A percentile compares a stretch with the other conserved stretches of the same genome.
Conservation (phyloP, 2,113 vertebrate genomes). For the Piaya cayana region DNA sequence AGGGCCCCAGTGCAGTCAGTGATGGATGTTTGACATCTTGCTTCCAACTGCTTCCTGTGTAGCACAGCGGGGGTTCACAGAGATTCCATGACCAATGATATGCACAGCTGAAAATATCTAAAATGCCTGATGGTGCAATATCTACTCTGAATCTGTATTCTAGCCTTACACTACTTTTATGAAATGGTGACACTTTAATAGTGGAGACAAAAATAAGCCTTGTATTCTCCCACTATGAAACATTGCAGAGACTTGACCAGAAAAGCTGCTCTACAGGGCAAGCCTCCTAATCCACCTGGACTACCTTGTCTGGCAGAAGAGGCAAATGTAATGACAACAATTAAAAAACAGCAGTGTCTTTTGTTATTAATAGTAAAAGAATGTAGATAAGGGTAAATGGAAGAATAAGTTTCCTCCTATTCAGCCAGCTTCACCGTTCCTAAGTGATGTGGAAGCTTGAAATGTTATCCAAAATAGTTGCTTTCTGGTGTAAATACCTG, state of each 20-base stretch:
- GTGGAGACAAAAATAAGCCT: background rate
- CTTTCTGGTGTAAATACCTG: background rate
- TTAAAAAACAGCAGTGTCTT: background rate
- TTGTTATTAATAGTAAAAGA: background rate
- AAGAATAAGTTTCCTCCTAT: background rate
- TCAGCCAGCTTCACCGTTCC: background rate
- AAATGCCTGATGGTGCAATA: background rate
- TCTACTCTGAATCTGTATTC: background rate
- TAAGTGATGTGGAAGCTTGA: background rate
- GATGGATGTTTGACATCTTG: background rate
- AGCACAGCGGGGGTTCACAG: background rate
- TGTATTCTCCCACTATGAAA: fast-evolving
- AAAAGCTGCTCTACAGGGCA: background rate
- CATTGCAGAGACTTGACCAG: background rate
- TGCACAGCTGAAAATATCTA: background rate
- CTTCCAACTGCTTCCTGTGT: background rate
- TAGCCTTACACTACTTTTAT: too few relatives aligned
- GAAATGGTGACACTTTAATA: background rate
- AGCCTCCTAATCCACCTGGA: background rate
- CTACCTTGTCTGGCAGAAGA: fast-evolving
- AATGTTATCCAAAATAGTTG: background rate
- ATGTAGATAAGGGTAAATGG: background rate
- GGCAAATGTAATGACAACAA: background rate
- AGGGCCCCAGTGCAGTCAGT: background rate
- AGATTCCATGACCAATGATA: background rate